Base-by-base conservation (phyloP, 2,888 invertebrate genomes). In the Euspilapteryx auroguttella region DNA sequence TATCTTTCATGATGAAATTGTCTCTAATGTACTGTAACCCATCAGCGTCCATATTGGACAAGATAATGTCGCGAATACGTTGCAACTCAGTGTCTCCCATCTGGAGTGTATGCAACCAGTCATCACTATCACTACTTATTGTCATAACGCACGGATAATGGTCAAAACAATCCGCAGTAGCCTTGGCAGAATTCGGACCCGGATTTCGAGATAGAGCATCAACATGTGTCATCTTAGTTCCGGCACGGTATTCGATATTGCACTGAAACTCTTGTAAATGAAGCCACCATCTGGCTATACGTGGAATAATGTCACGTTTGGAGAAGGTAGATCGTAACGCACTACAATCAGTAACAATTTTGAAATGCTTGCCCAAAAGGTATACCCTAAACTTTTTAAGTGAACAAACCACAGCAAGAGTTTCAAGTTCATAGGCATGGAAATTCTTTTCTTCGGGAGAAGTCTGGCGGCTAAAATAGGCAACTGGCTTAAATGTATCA, bases 381-480 rank as follows among this genome's bases (percentile, higher is more conserved):
- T 32, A 34, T 21, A 34, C 24, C 4, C 32, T 9, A 21, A 25
- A 34, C 12, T 27, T 25, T 14, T 27, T 29, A 20, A 34, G 17
- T 2, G 32, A 29, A 3, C 27, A 21, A 2, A 44, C 31, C 1
- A 42, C 36, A 0, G 44, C 42, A 1, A 42, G 21, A 1, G 41
- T 38, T 24, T 44, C 39, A 3, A 45, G 24, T 14, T 45, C 44
- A 28, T 33, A 40, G 1, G 37, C 31, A 12, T 34, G 35, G 3
- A 35, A 36, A 6, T 36, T 27, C 24, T 32, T 30, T 25, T 42
- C 35, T 7, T 42, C 38, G 1, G 38, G 26, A 2, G 36, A 32
- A 0, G 41, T 42, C 12, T 39, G 35, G 0, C 40, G 28, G 22
- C 39, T 44, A 7, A 32, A 39, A 12, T 29, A 40, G 1, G 39